Evolutionary conservation across 2,888 invertebrate species (phyloP).

Genomic region (Ennomos fuscantarius): DNA sequence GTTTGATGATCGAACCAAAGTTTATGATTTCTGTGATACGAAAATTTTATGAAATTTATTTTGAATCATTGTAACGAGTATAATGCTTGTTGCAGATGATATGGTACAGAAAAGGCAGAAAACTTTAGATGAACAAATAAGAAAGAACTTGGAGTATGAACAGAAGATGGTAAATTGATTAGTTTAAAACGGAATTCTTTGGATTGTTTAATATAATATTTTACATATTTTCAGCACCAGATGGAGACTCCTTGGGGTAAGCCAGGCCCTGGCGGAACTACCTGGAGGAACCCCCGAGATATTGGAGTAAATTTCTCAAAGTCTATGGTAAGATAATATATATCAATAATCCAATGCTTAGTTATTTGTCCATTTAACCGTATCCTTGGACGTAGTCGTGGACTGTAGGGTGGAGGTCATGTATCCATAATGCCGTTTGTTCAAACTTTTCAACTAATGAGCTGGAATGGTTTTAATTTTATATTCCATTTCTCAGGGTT

Average conservation of each 20-base stretch:
- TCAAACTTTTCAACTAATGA: no score
- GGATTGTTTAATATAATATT: slow-evolving; percentile 11
- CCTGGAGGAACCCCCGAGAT: slow-evolving; percentile 90
- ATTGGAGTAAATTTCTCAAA: slow-evolving; percentile 90
- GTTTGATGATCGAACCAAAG: no score
- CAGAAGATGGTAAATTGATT: slow-evolving; percentile 81
- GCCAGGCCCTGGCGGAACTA: slow-evolving; percentile 89
- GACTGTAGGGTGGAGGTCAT: no score
- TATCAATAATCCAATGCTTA: no score
- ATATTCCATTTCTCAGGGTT: slow-evolving; percentile 58
- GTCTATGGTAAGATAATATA: slow-evolving; percentile 89
- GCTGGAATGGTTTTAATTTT: no score
- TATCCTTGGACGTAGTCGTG: no score
- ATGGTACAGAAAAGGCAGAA: slow-evolving; percentile 84
- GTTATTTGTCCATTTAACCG: no score
- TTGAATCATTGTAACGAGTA: no score
- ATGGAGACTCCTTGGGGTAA: slow-evolving; percentile 87
- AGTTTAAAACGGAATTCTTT: neutral
- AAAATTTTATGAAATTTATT: neutral
- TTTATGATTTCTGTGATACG: no score
- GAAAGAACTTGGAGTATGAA: slow-evolving; percentile 76
- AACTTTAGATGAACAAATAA: slow-evolving; percentile 76
- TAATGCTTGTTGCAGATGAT: slow-evolving; percentile 70
- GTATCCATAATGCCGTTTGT: no score
- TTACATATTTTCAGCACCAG: slow-evolving; percentile 62